A percentile compares a stretch with the other conserved stretches of the same genome.
phyloP scores from a whole-genome alignment of 1,140 invertebrate species.

The Zaprionus gabonicus region DNA sequence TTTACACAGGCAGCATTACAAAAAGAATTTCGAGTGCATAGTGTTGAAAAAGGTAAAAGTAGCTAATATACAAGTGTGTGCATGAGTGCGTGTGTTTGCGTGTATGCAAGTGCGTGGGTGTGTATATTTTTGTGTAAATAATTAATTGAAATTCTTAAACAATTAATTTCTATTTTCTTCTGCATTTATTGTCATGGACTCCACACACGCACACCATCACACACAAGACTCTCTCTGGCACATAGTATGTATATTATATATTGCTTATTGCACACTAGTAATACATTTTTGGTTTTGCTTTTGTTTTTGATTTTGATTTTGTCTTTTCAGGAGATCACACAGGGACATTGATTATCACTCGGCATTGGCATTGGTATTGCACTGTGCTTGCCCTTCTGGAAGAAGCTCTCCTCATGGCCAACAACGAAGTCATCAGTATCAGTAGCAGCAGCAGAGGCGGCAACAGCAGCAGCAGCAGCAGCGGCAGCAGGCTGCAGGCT shows the following conservation, averaged over 20 bases:
- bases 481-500: conserved; percentile 26
- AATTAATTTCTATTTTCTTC: conserved; percentile 50
- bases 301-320: background rate
- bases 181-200: conserved; percentile 53
- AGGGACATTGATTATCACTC: conserved; percentile 51
- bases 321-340: conserved; percentile 48
- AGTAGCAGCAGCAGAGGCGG: conserved; percentile 20
- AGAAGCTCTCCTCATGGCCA: conserved; percentile 39
- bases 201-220: conserved; percentile 4
- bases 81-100: conserved; percentile 3
- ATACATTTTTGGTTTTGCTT: conserved; percentile 11
- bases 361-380: conserved; percentile 34
- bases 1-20: conserved; percentile 18
- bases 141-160: conserved; percentile 14
- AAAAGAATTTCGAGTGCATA: conserved; percentile 10
- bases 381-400: conserved; percentile 36
- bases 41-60: conserved; percentile 7
- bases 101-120: conserved; percentile 20
- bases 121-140: conserved; percentile 18
- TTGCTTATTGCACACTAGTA: conserved; percentile 15
- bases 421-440: conserved; percentile 36
- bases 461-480: conserved; percentile 25
- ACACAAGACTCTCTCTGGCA: conserved; percentile 6
- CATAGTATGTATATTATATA: background rate
- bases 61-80: conserved; percentile 29